Evolutionary conservation across 1,140 invertebrate species (phyloP), one percentile per base, ranked within the genome.

Genomic region (Sitobion miscanthi): DNA sequence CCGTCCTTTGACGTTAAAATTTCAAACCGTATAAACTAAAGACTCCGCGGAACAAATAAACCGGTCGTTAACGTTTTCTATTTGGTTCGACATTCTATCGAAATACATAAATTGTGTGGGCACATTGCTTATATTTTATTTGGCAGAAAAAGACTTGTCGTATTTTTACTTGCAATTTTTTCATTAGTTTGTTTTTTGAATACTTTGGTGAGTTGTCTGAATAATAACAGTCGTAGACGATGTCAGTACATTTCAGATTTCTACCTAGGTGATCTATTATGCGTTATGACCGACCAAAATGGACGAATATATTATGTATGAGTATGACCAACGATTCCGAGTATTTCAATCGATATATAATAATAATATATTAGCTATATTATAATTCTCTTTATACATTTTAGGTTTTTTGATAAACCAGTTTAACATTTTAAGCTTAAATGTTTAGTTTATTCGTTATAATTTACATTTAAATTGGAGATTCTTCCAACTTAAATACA

Each of bases 191-290:
- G 14, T n/a, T 77, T 62, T 62, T 62, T 30, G 11, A 77, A n/a
- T 17, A n/a, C n/a, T n/a, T n/a, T 0, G 3, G n/a, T n/a, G n/a
- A 77, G 14, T n/a, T 5, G 6, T n/a, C 30, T 2, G 30, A 1
- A 23, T 54, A 1, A 23, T 54, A 54, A 54, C 52, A 77, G 3
- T 77, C 30, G 0, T 30, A 4, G 45, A 47, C 9, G 45, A 30
- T 30, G 5, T 69, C 30, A 17, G 62, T n/a, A 5, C n/a, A 17
- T 77, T 77, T 38, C 38, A 38, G 1, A 38, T 38, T 1, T 77
- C 5, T 77, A 42, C 42, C 42, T 42, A 2, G 62, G 14, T 35
- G 62, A 77, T 77, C 62, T n/a, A n/a, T 17, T 69, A n/a, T 69
- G 30, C n/a, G 17, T 17, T 69, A n/a, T 69, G 30, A 69, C 30